Percentiles rank a stretch among this genome's conserved stretches.
Conservation (phyloP, 1,140 invertebrate genomes). For the Apis laboriosa region DNA sequence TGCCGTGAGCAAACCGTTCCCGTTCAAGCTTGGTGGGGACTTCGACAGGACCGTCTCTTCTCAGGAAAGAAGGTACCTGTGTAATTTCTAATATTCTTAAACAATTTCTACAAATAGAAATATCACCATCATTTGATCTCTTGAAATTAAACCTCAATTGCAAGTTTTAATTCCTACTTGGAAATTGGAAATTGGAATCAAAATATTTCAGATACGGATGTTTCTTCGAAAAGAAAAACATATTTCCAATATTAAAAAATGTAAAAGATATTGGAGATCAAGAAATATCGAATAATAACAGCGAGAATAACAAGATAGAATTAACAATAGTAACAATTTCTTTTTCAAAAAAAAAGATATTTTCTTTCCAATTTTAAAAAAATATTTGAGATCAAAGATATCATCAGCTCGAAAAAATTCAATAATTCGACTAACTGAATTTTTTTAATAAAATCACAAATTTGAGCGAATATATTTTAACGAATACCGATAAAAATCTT, state of each 20-base stretch:
- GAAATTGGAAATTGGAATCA: neutral
- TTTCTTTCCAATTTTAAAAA: too few species aligned
- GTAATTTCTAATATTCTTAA: neutral
- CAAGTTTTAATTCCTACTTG: neutral
- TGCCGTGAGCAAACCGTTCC: slow-evolving; percentile 43
- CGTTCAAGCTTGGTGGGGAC: slow-evolving; percentile 66
- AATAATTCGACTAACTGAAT: neutral
- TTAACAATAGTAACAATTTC: too few species aligned
- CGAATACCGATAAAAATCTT: neutral
- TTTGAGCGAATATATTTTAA: neutral
- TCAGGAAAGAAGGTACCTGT: neutral
- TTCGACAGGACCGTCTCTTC: slow-evolving; percentile 51
- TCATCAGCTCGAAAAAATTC: neutral
- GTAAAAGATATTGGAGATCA: neutral
- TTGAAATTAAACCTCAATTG: neutral
- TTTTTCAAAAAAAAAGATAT: too few species aligned
- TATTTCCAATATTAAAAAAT: neutral
- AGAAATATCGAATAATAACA: too few species aligned
- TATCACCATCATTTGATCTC: neutral
- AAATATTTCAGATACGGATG: too few species aligned
- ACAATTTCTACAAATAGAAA: neutral
- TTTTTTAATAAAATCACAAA: neutral
- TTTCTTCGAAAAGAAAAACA: neutral
- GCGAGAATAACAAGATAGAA: too few species aligned
- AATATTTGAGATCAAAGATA: too few species aligned